Conservation (phyloP, 2,888 invertebrate species). For the Nemotelus nigrinus region DNA sequence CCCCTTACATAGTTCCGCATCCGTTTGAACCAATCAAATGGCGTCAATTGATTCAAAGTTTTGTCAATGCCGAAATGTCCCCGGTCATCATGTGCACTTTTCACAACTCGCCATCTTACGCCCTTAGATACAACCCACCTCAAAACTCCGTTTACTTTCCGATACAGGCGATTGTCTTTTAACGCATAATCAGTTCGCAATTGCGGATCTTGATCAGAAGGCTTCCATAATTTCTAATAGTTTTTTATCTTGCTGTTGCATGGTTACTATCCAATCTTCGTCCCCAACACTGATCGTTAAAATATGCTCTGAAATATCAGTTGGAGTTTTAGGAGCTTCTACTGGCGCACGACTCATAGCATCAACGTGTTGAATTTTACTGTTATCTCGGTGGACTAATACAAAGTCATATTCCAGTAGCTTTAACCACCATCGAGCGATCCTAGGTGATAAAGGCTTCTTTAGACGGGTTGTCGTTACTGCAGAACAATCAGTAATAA, state of each 20-base stretch:
- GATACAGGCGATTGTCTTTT: conserved; percentile 21
- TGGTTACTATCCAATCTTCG: conserved; percentile 26
- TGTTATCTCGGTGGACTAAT: not conserved
- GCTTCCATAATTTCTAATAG: not conserved
- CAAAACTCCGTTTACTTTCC: not conserved
- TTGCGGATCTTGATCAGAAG: not conserved
- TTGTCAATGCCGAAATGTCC: too few species aligned
- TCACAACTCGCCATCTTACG: too few species aligned
- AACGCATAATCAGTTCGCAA: not conserved
- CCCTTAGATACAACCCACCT: conserved; percentile 5
- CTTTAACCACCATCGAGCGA: conserved; percentile 34
- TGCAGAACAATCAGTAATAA: conserved; percentile 13
- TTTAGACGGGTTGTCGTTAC: too few species aligned
- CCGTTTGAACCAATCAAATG: too few species aligned
- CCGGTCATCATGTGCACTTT: too few species aligned
- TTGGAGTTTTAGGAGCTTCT: not conserved
- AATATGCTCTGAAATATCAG: not conserved
- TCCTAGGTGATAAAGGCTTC: not conserved
- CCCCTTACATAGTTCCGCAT: too few species aligned
- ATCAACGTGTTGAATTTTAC: not conserved
- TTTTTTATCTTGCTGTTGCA: conserved; percentile 12
- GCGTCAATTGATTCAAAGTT: too few species aligned
- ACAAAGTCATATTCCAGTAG: conserved; percentile 13
- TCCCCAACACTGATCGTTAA: not conserved
- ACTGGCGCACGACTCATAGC: not conserved